Evolutionary conservation across 1,140 invertebrate species (phyloP), one percentile per base, ranked within the genome.

Genomic region (Pseudomyrmex dendroicus): DNA sequence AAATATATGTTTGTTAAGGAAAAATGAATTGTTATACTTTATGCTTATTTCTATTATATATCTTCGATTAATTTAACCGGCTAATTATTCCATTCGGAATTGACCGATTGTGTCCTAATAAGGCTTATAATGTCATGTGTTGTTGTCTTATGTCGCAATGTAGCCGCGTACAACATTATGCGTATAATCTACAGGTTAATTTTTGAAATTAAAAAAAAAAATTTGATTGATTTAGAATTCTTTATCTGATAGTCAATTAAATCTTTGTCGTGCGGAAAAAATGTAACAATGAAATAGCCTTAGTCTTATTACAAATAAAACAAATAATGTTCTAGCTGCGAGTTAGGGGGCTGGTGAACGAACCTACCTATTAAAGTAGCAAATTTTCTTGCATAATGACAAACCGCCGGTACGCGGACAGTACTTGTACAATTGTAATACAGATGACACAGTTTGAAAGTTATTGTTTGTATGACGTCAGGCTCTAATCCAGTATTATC

Each of bases 371-470:
- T 96, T 0, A 98, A 92, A 86, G 97, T 98, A 0, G 98, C 97
- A 7, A 98, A 90, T 91, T 98, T 98, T 87, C 98, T 97, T 1
- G 98, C 97, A 89, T 97, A 98, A 91, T 98, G 97, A 85, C 97
- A 98, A 0, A 97, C 97, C 0, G 98, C 97, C 0, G 98, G 98
- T 0, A 98, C 98, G 8, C 97, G 93, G 0, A 98, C 96, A 0
- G 97, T 97, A 1, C 97, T 97, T 17, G 93, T 94, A 96, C 96
- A 98, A 92, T 98, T 98, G 90, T 96, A 98, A 86, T 98, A 98
- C 92, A 98, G 92, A 88, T 98, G 97, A 0, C 96, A 96, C 89
- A 98, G 93, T 91, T 98, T 98, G 88, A 97, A 98, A 0, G 97
- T 95, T 1, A 98, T 86, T 4, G 95, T 89, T 91, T 98, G 98